These are phyloP conservation scores for Stomatorhinus walkeri DNA, from an alignment of 2,797 vertebrate species.

Conservation along the genomic window DNA sequence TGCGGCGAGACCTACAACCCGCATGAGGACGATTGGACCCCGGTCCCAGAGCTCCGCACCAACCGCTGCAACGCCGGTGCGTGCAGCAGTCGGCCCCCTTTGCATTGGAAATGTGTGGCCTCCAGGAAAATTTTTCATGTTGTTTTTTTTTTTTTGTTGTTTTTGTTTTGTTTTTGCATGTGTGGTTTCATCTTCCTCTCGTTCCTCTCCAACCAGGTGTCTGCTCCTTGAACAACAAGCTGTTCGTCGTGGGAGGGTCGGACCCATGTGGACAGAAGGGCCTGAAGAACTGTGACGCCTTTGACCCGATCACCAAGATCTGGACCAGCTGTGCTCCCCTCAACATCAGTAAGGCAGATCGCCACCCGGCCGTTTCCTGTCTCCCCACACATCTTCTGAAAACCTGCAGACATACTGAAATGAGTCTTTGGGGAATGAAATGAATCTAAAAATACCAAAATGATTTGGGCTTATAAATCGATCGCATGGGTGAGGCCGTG, in stretches of 20 bases:
- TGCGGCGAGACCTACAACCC: conserved; percentile 90
- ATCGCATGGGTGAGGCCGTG: background rate
- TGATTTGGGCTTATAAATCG: background rate
- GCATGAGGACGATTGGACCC: conserved; percentile 78
- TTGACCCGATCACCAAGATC: conserved; percentile 83
- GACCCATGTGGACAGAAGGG: conserved; percentile 98
- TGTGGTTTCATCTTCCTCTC: background rate
- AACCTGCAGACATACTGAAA: background rate
- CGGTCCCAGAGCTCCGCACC: conserved; percentile 87
- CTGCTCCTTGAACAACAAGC: conserved; percentile 83
- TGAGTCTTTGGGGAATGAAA: background rate
- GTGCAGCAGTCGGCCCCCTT: background rate
- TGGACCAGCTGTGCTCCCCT: conserved; percentile 89
- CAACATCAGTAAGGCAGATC: conserved; percentile 78
- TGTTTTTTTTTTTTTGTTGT: background rate
- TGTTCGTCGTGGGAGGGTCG: conserved; percentile 92
- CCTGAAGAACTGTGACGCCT: conserved; percentile 94
- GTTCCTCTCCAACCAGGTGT: conserved; percentile 66
- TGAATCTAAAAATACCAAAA: background rate
- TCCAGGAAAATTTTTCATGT: background rate
- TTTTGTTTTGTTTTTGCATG: background rate
- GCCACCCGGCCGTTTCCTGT: background rate
- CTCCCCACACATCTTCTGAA: background rate
- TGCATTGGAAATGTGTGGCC: background rate
- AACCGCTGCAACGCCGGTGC: conserved; percentile 96